phyloP scores from a whole-genome alignment of 2,113 vertebrate genomes.

The Leiothrix lutea region DNA sequence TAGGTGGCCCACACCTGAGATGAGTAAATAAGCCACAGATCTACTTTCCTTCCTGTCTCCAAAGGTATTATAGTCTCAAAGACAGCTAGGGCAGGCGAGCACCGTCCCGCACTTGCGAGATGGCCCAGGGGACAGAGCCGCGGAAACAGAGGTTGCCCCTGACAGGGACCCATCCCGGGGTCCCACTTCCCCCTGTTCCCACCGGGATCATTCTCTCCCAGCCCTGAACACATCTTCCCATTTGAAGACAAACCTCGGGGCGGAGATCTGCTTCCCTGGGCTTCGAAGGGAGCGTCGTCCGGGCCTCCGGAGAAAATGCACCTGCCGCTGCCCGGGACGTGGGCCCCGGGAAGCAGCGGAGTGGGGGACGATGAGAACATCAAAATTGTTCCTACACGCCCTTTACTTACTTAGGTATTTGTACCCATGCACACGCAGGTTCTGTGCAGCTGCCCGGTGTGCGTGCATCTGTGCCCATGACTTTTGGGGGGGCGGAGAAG shows the following conservation, averaged over 20 bases:
- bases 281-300: neutral
- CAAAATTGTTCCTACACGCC: neutral
- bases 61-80: neutral
- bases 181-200: too few species aligned
- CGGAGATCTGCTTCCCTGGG: neutral
- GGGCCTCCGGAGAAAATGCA: neutral
- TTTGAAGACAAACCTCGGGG: neutral
- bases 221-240: neutral
- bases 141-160: neutral
- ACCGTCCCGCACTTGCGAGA: neutral
- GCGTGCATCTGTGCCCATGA: neutral
- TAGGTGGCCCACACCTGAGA: neutral
- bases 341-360: too few species aligned
- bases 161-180: accelerated
- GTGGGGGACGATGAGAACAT: too few species aligned
- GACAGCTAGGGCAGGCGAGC: neutral
- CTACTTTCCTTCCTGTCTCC: neutral
- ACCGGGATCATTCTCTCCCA: neutral
- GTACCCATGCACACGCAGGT: accelerated
- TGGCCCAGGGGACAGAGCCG: neutral
- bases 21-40: neutral
- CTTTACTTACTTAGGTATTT: neutral
- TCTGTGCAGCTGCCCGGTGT: neutral
- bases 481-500: neutral
- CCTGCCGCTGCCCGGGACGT: neutral